Conservation (phyloP, 2,888 invertebrate species). For the Drosophila peninsularis region DNA sequence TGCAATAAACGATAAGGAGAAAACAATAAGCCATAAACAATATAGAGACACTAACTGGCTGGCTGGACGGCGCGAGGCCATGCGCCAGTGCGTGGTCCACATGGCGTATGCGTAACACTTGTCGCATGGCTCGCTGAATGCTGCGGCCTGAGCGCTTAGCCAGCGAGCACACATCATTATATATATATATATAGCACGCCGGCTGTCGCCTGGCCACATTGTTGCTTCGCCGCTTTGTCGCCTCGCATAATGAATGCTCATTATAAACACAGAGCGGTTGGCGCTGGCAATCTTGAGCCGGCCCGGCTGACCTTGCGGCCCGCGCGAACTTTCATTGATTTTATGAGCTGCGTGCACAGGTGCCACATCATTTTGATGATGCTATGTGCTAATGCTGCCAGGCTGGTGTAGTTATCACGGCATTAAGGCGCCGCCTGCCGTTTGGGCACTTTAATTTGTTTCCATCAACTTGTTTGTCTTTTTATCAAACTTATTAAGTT, state of each 20-base stretch:
- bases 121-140: conserved; percentile 36
- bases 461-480: conserved; percentile 36
- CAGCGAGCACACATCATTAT: conserved; percentile 3
- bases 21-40: conserved; percentile 13
- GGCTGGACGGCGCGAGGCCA: background rate
- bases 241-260: conserved; percentile 64
- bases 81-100: conserved; percentile 36
- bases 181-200: background rate
- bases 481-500: conserved; percentile 62
- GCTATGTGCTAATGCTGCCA: conserved; percentile 32
- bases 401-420: conserved; percentile 40
- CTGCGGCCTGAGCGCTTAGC: conserved; percentile 28
- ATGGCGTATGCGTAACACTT: conserved; percentile 66
- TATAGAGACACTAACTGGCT: background rate
- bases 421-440: conserved; percentile 17
- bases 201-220: conserved; percentile 27
- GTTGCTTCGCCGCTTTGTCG: conserved; percentile 37
- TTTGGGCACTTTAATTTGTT: conserved; percentile 40
- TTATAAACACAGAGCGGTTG: conserved; percentile 56
- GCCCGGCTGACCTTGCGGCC: conserved; percentile 37
- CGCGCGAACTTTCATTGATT: conserved; percentile 55
- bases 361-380: conserved; percentile 37
- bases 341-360: conserved; percentile 37
- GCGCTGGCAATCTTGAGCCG: conserved; percentile 20
- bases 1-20: conserved; percentile 25